A percentile compares a stretch with the other conserved stretches of the same genome.
phyloP scores from a whole-genome alignment of 2,797 vertebrate genomes.

The Lepus townsendii region DNA sequence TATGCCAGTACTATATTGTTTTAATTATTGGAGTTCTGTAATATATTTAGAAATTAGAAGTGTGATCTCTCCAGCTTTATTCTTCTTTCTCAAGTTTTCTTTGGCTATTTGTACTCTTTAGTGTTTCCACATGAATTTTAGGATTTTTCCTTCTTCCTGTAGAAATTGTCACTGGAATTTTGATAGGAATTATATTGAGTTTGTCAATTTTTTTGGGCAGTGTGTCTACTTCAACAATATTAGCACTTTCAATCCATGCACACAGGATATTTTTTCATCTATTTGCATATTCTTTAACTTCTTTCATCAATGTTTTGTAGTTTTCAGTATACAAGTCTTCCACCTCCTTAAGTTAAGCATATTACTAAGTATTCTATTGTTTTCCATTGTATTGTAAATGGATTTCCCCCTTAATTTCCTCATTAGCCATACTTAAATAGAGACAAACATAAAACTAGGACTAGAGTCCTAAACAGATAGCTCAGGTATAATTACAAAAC shows the following conservation, averaged over 20 bases:
- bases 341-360: not conserved
- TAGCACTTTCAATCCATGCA: not conserved
- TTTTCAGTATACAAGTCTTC: not conserved
- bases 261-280: not conserved
- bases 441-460: not conserved
- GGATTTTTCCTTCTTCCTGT: not conserved
- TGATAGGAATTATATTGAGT: not conserved
- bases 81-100: not conserved
- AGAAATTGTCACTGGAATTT: not conserved
- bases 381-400: not conserved
- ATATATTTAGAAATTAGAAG: not conserved
- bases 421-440: not conserved
- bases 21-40: not conserved
- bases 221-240: not conserved
- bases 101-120: not conserved
- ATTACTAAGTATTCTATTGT: not conserved
- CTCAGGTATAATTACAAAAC: conserved; percentile 19
- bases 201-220: not conserved
- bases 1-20: not conserved
- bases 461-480: not conserved
- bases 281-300: not conserved
- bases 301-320: not conserved
- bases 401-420: not conserved
- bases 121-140: not conserved
- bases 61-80: not conserved